These are phyloP conservation scores for Electrona antarctica DNA, from an alignment of 2,113 vertebrate genomes.

Conservation along the genomic window DNA sequence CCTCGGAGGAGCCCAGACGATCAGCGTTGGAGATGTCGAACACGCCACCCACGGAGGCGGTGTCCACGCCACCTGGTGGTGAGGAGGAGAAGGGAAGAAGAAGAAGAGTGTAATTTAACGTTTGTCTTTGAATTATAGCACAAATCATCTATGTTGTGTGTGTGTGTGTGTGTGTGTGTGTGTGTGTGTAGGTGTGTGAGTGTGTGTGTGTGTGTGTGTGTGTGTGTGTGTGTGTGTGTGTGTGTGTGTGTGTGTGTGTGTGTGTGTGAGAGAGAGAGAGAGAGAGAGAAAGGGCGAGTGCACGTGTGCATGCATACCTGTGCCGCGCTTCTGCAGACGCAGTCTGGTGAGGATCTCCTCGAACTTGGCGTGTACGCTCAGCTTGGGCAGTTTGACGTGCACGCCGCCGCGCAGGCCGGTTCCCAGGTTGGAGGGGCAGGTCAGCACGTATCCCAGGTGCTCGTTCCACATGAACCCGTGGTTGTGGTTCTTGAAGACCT, in stretches of 20 bases:
- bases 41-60: constrained; percentile 89
- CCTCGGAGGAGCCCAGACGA: constrained; percentile 92
- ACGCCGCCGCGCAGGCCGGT: constrained; percentile 93
- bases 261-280: background rate
- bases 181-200: background rate
- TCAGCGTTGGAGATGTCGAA: constrained; percentile 97
- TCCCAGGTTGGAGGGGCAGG: constrained; percentile 94
- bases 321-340: constrained; percentile 95
- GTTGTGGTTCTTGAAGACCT: constrained; percentile 90
- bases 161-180: background rate
- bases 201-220: background rate
- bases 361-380: constrained; percentile 92
- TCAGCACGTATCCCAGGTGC: constrained; percentile 91
- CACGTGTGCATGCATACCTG: constrained; percentile 74
- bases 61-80: constrained; percentile 90
- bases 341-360: constrained; percentile 90
- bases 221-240: background rate
- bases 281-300: background rate
- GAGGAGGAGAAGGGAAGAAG: background rate
- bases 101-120: background rate
- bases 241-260: background rate
- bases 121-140: no score
- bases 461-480: constrained; percentile 95
- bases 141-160: background rate
- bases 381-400: constrained; percentile 89